Percentiles rank a stretch among this genome's conserved stretches.
These are phyloP conservation scores for Marronus borbonicus DNA, from an alignment of 2,888 invertebrate species.

Conservation along the genomic window DNA sequence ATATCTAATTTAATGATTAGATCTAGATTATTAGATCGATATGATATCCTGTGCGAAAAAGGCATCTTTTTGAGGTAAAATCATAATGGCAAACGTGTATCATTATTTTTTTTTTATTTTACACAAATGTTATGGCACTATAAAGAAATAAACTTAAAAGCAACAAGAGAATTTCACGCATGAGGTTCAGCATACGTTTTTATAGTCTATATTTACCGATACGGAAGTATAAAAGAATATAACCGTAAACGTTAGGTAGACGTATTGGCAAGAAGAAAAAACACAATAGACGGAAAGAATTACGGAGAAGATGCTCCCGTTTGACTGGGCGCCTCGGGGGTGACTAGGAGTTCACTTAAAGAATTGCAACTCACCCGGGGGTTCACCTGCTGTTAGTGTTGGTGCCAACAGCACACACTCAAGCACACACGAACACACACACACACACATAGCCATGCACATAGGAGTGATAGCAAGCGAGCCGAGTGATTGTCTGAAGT, in stretches of 20 bases:
- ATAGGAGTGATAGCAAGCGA: slow-evolving; percentile 49
- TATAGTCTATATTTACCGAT: slow-evolving; percentile 27
- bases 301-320: slow-evolving; percentile 32
- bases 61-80: no score
- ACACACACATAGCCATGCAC: slow-evolving; percentile 32
- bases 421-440: neutral
- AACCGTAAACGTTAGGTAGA: slow-evolving; percentile 25
- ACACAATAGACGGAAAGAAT: slow-evolving; percentile 31
- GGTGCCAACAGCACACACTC: slow-evolving; percentile 32
- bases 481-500: slow-evolving; percentile 67
- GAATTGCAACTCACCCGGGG: slow-evolving; percentile 56
- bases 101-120: no score
- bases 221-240: slow-evolving; percentile 18
- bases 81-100: no score
- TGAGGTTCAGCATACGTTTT: slow-evolving; percentile 5
- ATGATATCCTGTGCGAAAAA: no score
- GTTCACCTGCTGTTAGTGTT: slow-evolving; percentile 48
- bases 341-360: slow-evolving; percentile 57
- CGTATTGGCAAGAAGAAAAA: slow-evolving; percentile 27
- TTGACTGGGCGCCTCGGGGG: slow-evolving; percentile 38
- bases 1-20: no score
- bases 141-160: no score
- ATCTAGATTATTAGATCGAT: no score
- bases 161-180: neutral
- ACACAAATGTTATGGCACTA: no score